A percentile compares a stretch with the other conserved stretches of the same genome.
Evolutionary conservation across 2,888 invertebrate genomes (phyloP).

Genomic region (Phortica okadai): DNA sequence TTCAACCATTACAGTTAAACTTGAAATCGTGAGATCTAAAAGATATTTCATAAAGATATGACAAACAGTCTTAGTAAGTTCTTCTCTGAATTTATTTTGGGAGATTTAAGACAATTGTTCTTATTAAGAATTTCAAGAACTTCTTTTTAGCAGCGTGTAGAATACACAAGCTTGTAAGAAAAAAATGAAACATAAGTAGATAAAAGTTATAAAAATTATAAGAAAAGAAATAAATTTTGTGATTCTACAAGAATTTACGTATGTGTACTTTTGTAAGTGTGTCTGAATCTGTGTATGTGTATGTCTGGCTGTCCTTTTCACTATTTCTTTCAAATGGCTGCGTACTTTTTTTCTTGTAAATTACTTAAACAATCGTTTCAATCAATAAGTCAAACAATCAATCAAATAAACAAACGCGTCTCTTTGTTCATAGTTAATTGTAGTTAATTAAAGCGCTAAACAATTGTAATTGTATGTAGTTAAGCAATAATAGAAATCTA

Average conservation of each 20-base stretch:
- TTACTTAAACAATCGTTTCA: not conserved
- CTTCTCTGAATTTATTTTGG: too few relatives aligned
- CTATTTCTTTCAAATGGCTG: not conserved
- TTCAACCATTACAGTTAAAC: too few relatives aligned
- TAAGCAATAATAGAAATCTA: constrained; percentile 18
- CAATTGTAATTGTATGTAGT: constrained; percentile 16
- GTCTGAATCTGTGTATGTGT: not conserved
- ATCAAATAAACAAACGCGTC: not conserved
- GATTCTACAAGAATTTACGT: constrained; percentile 9
- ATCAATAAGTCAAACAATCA: not conserved
- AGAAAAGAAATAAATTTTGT: not conserved
- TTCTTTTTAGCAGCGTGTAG: not conserved
- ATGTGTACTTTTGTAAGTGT: not conserved
- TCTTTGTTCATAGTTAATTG: not conserved
- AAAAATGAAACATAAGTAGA: not conserved
- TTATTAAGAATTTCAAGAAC: too few relatives aligned
- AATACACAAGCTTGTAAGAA: not conserved
- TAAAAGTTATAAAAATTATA: not conserved
- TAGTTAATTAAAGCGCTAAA: not conserved
- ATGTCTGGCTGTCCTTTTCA: not conserved
- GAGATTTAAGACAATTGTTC: too few relatives aligned
- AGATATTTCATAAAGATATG: too few relatives aligned
- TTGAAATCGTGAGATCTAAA: too few relatives aligned
- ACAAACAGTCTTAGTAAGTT: too few relatives aligned
- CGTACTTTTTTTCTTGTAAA: not conserved